phyloP scores from a whole-genome alignment of 2,797 vertebrate species.

The Danio kyathit region DNA sequence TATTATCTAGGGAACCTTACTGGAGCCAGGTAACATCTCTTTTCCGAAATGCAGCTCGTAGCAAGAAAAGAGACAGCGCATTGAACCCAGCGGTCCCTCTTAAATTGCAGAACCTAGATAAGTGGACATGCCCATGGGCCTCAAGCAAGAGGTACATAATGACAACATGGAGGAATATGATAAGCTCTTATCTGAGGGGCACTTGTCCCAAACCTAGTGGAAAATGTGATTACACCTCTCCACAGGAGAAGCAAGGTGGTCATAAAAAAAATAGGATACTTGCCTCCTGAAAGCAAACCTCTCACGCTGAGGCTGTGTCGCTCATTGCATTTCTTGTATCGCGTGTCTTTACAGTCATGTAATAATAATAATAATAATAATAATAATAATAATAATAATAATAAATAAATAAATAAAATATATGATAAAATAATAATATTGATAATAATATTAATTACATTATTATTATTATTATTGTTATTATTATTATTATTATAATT shows the following conservation, averaged over 20 bases:
- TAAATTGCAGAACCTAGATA: constrained; percentile 64
- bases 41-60: constrained; percentile 28
- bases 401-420: no score
- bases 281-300: constrained; percentile 25
- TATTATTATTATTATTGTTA: no score
- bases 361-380: no score
- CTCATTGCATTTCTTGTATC: background rate
- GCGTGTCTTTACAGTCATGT: background rate
- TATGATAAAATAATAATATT: no score
- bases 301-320: constrained; percentile 16
- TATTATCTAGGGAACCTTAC: constrained; percentile 11
- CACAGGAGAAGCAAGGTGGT: constrained; percentile 60
- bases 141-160: constrained; percentile 69
- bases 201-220: constrained; percentile 70
- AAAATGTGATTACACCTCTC: constrained; percentile 78
- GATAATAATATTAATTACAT: no score
- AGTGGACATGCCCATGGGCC: constrained; percentile 69
- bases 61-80: constrained; percentile 47
- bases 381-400: no score
- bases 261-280: constrained; percentile 9
- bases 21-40: constrained; percentile 23
- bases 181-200: constrained; percentile 75
- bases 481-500: no score
- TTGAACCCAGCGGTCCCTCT: constrained; percentile 62
- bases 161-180: constrained; percentile 75